phyloP scores from a whole-genome alignment of 2,888 invertebrate species.

The Cephus pygmeus region DNA sequence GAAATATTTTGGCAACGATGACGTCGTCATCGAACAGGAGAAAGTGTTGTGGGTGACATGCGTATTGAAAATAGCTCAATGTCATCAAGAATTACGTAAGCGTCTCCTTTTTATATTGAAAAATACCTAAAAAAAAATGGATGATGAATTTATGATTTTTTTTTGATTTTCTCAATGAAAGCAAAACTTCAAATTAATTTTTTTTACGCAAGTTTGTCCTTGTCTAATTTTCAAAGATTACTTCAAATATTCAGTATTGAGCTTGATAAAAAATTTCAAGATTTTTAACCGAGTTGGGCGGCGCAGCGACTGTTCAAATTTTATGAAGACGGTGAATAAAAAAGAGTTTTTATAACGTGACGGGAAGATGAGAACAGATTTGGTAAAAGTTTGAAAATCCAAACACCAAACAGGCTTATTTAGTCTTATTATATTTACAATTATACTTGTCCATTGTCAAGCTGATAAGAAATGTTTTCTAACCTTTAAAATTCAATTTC shows the following conservation, averaged over 20 bases:
- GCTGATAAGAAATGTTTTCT: not conserved
- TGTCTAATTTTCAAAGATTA: not conserved
- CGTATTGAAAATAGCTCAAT: slow-evolving; percentile 9
- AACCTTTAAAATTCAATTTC: not conserved
- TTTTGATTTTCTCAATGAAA: not conserved
- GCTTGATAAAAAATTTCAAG: not conserved
- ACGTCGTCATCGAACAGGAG: not conserved
- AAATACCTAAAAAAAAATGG: not conserved
- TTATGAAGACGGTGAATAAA: no score
- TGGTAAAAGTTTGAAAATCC: no score
- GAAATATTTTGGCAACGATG: slow-evolving; percentile 4
- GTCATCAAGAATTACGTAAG: slow-evolving; percentile 7
- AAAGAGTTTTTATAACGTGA: no score
- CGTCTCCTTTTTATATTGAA: not conserved
- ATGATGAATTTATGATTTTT: not conserved
- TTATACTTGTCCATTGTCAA: no score
- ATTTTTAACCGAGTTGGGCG: not conserved
- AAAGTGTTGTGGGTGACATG: not conserved
- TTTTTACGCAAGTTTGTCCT: no score
- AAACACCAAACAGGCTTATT: no score
- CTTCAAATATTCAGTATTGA: not conserved
- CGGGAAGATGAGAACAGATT: no score
- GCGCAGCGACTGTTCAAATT: no score
- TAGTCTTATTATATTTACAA: no score
- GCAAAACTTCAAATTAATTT: not conserved